phyloP scores from a whole-genome alignment of 2,888 invertebrate genomes.

The Diploptera punctata region DNA sequence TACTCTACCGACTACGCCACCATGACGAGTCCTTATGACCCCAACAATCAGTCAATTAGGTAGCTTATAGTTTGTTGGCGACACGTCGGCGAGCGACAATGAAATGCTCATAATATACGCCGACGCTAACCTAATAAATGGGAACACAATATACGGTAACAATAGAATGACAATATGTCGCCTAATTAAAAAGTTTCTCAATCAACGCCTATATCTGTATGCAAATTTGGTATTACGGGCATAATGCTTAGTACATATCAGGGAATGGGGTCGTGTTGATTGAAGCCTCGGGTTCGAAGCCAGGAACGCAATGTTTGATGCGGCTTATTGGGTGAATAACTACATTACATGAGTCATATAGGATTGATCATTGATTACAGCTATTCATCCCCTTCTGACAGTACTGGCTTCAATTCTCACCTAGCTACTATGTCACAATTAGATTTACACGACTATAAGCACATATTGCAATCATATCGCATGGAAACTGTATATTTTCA shows the following conservation, averaged over 20 bases:
- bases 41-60: too few relatives aligned
- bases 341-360: not conserved
- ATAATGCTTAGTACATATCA: too few relatives aligned
- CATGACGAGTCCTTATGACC: too few relatives aligned
- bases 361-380: not conserved
- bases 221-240: conserved; percentile 3
- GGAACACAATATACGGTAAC: too few relatives aligned
- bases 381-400: not conserved
- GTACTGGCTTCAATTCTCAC: not conserved
- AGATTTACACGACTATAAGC: not conserved
- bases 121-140: too few relatives aligned
- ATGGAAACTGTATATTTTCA: too few relatives aligned
- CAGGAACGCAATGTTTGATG: not conserved
- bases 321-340: not conserved
- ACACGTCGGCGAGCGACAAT: too few relatives aligned
- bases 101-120: too few relatives aligned
- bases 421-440: not conserved
- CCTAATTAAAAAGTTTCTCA: not conserved
- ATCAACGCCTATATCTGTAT: not conserved
- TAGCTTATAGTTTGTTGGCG: too few relatives aligned
- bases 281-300: not conserved
- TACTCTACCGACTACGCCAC: too few relatives aligned
- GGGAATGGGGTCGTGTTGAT: not conserved
- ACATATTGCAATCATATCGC: too few relatives aligned
- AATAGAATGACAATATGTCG: not conserved